Evolutionary conservation across 2,113 vertebrate genomes (phyloP).

Genomic region (Percopsis transmontana): DNA sequence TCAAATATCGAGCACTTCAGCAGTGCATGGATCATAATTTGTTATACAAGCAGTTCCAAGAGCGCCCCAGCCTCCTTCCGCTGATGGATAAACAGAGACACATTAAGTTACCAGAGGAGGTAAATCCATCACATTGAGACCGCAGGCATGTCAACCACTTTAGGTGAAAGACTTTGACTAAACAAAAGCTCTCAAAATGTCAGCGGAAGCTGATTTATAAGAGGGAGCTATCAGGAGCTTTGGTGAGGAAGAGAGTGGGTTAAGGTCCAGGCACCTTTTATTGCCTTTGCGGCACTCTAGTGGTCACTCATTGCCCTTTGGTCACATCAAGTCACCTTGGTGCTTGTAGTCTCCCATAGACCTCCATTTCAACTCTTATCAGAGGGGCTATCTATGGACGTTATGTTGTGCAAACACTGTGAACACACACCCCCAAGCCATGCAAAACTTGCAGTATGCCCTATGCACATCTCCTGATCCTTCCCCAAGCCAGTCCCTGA

Average conservation of each 20-base stretch:
- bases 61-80: constrained; percentile 10
- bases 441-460: too few relatives aligned
- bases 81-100: constrained; percentile 21
- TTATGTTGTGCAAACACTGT: constrained; percentile 48
- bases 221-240: constrained; percentile 9
- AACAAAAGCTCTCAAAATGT: constrained; percentile 2
- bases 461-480: too few relatives aligned
- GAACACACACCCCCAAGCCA: too few relatives aligned
- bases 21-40: constrained; percentile 25
- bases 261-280: constrained; percentile 20
- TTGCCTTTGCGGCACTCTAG: constrained; percentile 20
- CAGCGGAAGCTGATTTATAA: constrained; percentile 13
- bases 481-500: too few relatives aligned
- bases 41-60: constrained; percentile 9
- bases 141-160: neutral
- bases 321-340: constrained; percentile 32
- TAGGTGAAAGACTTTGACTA: constrained; percentile 11
- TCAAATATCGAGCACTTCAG: constrained; percentile 17
- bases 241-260: constrained; percentile 30
- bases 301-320: constrained; percentile 32
- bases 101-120: constrained; percentile 24
- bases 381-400: constrained; percentile 51
- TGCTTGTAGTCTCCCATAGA: neutral
- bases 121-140: constrained; percentile 20
- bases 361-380: constrained; percentile 62